A percentile compares a stretch with the other conserved stretches of the same genome.
phyloP scores from a whole-genome alignment of 2,888 invertebrate genomes.

The Zaprionus bogoriensis region DNA sequence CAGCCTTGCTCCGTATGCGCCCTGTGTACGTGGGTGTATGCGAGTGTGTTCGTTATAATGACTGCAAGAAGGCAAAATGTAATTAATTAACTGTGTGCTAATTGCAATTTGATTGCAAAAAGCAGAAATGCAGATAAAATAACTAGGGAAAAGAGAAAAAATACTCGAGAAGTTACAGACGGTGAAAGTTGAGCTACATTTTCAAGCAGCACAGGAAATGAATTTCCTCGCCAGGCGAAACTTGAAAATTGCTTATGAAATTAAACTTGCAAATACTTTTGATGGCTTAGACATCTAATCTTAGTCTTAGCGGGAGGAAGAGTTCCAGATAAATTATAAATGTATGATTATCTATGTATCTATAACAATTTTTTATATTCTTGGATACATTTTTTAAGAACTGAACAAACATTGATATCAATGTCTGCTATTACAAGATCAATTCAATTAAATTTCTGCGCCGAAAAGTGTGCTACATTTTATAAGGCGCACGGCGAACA shows the following conservation, averaged over 20 bases:
- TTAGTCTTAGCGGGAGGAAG: no score
- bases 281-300: background rate
- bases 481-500: no score
- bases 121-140: conserved; percentile 6
- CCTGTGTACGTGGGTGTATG: conserved; percentile 1
- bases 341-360: no score
- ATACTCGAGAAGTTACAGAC: background rate
- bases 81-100: conserved; percentile 70
- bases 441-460: no score
- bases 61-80: conserved; percentile 47
- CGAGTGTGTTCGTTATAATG: conserved; percentile 17
- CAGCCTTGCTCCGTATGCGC: background rate
- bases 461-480: no score
- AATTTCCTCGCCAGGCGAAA: background rate
- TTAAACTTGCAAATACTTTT: background rate
- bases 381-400: no score
- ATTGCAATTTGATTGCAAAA: conserved; percentile 66
- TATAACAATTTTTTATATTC: no score
- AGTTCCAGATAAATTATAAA: no score
- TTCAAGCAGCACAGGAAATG: conserved; percentile 1
- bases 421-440: no score
- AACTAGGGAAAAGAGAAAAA: conserved; percentile 7
- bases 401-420: no score
- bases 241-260: background rate
- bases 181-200: background rate